Base-by-base conservation (phyloP, 2,888 invertebrate species). In the Hirtodrosophila cameraria region DNA sequence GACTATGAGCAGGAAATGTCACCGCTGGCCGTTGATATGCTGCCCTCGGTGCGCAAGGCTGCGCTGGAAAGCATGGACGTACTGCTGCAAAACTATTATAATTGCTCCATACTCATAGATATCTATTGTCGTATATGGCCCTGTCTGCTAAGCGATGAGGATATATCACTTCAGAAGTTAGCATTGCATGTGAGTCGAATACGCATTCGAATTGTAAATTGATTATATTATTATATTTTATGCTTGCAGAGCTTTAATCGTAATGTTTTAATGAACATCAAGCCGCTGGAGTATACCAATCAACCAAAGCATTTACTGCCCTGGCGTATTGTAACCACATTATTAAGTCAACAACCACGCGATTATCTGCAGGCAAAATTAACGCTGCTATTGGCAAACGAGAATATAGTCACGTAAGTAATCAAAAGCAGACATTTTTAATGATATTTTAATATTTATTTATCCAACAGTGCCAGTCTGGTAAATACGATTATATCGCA, bases 121-220 rank as follows among this genome's bases (percentile, higher is more conserved):
- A 87, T 89, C 1, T 90, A 90, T 86, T 90, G 90, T 49, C 88
- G 88, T 6, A 75, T 90, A n/a, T 87, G 89, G 57, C 71, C 89
- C 2, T 89, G 89, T 1, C 63, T 90, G 70, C 64, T 90, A 6
- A 88, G 83, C 8, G 90, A 90, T 59, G 67, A 70, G 11, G 91
- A 90, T 72, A 52, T 75, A 0, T 87, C 77, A 12, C 83, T 90
- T 13, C 83, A 88, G 33, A 89, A 87, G 46, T 48, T 86, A 9
- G 89, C 90, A 0, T 66, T 89, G 50, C 83, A 88, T 50, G 90
- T 90, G 36, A 55, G 79, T 63, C 3, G 9, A 16, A n/a, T n/a
- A n/a, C n/a, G n/a, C n/a, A n/a, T n/a, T n/a, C 4, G 3, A 20
- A 31, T 7, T 5, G 16, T 2, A 27, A 38, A n/a, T 38, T 13